Evolutionary conservation across 1,140 invertebrate species (phyloP), one percentile per base, ranked within the genome.

Genomic region (Ceratina japonica): DNA sequence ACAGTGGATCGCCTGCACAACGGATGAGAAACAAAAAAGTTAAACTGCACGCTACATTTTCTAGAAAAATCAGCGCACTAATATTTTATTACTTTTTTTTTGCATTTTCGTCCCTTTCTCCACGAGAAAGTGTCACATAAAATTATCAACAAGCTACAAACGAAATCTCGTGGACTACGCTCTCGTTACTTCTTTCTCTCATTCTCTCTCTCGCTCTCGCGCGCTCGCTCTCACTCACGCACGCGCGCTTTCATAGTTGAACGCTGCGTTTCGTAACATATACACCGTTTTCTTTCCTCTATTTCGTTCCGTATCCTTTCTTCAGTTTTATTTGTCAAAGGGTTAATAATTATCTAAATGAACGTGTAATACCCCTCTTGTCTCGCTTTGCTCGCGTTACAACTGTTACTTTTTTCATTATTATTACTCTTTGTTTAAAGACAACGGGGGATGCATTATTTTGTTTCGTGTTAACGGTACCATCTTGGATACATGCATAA

Each of bases 401-500:
- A 13, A 80, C 52, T 80, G 37, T 78, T 76, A 63, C 84, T 79
- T 52, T n/a, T 83, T 85, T 84, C 62, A n/a, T 8, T 31, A 71
- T 84, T 86, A 83, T 62, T 86, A 82, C 12, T 68, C 77, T 86
- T 87, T 56, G 71, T 66, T 75, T 69, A 61, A 80, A 80, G 83
- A 86, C 88, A 89, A 91, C 88, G 91, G 89, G 89, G 89, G 69
- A 72, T 54, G 69, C 31, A 63, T 62, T 63, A 61, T 63, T 63
- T 52, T 37, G 56, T 59, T 58, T 63, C 61, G n/a, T 63, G 37
- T 63, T 91, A 88, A 87, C 87, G 83, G 80, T 82, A 86, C 90
- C 91, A 85, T 91, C 90, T 92, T 92, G 91, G 91, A 83, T 92
- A 90, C 91, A 92, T 92, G 92, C 92, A 92, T 92, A 92, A 92